A percentile compares a stretch with the other conserved stretches of the same genome.
Conservation (phyloP, 2,888 invertebrate species). For the Gymnocheta viridis region DNA sequence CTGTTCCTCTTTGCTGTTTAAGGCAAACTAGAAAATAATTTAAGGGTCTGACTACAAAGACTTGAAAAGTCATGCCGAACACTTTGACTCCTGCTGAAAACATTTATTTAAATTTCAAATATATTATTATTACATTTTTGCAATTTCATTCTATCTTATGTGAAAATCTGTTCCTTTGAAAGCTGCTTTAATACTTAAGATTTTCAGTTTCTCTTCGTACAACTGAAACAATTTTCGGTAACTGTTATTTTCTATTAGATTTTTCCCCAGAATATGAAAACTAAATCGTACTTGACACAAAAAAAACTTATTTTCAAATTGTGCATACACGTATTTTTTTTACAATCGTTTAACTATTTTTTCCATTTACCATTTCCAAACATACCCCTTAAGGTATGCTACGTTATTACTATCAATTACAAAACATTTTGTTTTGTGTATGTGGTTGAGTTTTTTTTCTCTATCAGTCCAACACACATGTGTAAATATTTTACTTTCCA, state of each 20-base stretch:
- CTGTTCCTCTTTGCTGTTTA: too few relatives aligned
- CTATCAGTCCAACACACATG: constrained; percentile 9
- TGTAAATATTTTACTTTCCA: constrained; percentile 2
- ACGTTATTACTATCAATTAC: constrained; percentile 66
- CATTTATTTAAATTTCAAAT: too few relatives aligned
- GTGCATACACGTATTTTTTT: constrained; percentile 13
- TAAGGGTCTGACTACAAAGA: too few relatives aligned
- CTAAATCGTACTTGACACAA: constrained; percentile 39
- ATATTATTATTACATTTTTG: not conserved
- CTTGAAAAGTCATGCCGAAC: too few relatives aligned
- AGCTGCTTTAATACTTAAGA: not conserved
- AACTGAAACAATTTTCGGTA: constrained; percentile 7
- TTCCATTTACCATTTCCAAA: constrained; percentile 49
- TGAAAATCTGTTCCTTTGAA: not conserved
- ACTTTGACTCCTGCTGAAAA: too few relatives aligned
- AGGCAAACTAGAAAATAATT: too few relatives aligned
- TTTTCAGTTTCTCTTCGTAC: not conserved
- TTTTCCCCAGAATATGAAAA: not conserved
- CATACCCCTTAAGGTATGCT: constrained; percentile 60
- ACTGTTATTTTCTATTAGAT: constrained; percentile 37
- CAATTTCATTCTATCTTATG: not conserved
- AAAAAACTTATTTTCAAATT: constrained; percentile 32
- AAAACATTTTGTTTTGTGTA: constrained; percentile 50
- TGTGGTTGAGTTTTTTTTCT: not conserved
- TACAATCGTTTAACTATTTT: constrained; percentile 22